Conservation (phyloP, 1,140 invertebrate species). For the Paraescarpia echinospica region DNA sequence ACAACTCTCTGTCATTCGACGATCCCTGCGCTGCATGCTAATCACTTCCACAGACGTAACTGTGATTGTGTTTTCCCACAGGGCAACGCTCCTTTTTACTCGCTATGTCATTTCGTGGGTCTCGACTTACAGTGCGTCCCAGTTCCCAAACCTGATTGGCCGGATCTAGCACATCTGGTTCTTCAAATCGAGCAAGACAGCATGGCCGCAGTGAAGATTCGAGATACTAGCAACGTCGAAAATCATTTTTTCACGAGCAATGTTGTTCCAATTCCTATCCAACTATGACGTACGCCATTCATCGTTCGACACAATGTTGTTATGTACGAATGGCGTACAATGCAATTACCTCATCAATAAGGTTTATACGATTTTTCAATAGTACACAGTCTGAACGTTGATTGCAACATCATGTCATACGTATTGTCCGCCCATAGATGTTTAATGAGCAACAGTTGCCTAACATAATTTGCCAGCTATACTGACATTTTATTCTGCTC, state of each 20-base stretch:
- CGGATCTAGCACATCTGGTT: background rate
- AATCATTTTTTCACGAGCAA: too few species aligned
- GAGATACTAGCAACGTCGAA: background rate
- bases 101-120: background rate
- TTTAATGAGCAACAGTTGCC: background rate
- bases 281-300: too few species aligned
- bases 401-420: too few species aligned
- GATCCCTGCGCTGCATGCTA: background rate
- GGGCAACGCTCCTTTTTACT: background rate
- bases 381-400: too few species aligned
- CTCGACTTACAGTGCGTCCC: background rate
- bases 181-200: background rate
- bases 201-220: background rate
- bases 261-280: too few species aligned
- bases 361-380: too few species aligned
- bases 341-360: too few species aligned
- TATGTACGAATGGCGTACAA: too few species aligned
- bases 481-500: background rate
- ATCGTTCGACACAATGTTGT: too few species aligned
- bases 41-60: background rate
- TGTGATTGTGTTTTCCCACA: background rate
- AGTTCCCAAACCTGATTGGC: background rate
- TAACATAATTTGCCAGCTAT: background rate
- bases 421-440: background rate
- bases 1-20: background rate